These are phyloP conservation scores for Lithobates pipiens DNA, from an alignment of 2,797 vertebrate genomes.

Conservation along the genomic window DNA sequence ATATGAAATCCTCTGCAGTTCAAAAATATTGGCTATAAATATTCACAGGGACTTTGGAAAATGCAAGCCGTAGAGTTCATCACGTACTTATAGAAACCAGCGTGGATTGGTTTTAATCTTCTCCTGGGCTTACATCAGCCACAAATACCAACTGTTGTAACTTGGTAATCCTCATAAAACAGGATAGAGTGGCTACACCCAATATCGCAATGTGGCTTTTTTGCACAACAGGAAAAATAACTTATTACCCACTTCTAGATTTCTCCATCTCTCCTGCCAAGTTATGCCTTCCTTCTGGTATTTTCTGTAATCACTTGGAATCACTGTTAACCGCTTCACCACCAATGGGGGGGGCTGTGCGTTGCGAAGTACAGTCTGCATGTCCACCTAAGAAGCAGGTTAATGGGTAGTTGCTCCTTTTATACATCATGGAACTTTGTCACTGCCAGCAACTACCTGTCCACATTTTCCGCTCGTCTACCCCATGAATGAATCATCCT, in stretches of 20 bases:
- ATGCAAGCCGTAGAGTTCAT: too few relatives aligned
- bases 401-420: conserved; percentile 25
- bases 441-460: conserved; percentile 20
- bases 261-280: conserved; percentile 17
- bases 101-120: too few relatives aligned
- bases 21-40: too few relatives aligned
- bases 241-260: not conserved
- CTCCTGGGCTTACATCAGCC: not conserved
- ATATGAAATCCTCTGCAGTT: too few relatives aligned
- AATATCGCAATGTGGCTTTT: too few relatives aligned
- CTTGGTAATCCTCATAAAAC: not conserved
- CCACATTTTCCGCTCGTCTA: conserved; percentile 12
- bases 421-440: not conserved
- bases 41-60: too few relatives aligned
- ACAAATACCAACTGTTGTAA: not conserved
- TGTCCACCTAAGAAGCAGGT: not conserved
- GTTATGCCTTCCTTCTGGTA: conserved; percentile 34
- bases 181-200: not conserved
- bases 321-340: conserved; percentile 36
- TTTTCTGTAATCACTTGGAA: not conserved
- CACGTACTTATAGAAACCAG: too few relatives aligned
- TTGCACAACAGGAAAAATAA: not conserved
- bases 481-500: conserved; percentile 25
- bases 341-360: not conserved
- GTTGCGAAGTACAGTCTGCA: not conserved